Percentiles rank a stretch among this genome's conserved stretches.
Conservation (phyloP, 1,140 invertebrate species). For the Cotesia vestalis region DNA sequence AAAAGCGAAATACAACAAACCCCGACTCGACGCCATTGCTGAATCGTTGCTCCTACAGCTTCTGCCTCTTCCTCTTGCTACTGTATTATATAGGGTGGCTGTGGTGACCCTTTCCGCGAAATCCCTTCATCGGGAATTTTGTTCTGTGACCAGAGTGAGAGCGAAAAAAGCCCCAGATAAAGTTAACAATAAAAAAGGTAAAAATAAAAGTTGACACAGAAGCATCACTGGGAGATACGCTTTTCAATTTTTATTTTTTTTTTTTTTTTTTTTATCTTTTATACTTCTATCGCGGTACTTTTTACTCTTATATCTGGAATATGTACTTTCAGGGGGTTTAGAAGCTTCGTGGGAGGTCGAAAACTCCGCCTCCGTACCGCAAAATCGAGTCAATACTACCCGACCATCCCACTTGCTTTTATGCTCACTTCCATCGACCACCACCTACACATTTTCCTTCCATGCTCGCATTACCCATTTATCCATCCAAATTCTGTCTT, state of each 20-base stretch:
- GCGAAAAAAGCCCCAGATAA: too few species aligned
- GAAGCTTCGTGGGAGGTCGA: slow-evolving; percentile 36
- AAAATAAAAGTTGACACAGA: slow-evolving; percentile 33
- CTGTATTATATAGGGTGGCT: too few species aligned
- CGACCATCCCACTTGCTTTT: slow-evolving; percentile 42
- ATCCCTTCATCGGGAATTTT: slow-evolving; percentile 58
- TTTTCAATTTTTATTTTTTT: slow-evolving; percentile 4
- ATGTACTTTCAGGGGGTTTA: not conserved
- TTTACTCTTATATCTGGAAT: slow-evolving; percentile 10
- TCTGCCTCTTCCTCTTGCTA: too few species aligned
- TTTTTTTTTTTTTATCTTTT: slow-evolving; percentile 17
- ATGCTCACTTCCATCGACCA: slow-evolving; percentile 40
- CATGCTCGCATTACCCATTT: too few species aligned
- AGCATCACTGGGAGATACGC: slow-evolving; percentile 34
- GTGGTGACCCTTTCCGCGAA: too few species aligned
- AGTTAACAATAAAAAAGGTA: slow-evolving; percentile 9
- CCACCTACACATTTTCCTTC: slow-evolving; percentile 18
- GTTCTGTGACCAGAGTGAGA: slow-evolving; percentile 37
- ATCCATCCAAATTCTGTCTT: too few species aligned
- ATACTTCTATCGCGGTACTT: too few species aligned
- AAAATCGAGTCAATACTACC: slow-evolving; percentile 63
- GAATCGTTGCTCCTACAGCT: slow-evolving; percentile 42
- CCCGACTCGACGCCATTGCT: slow-evolving; percentile 65
- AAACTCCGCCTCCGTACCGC: slow-evolving; percentile 63
- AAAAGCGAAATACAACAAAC: slow-evolving; percentile 65